Percentiles rank a stretch among this genome's conserved stretches.
Evolutionary conservation across 2,888 invertebrate species (phyloP).

Genomic region (Platycheirus albimanus): DNA sequence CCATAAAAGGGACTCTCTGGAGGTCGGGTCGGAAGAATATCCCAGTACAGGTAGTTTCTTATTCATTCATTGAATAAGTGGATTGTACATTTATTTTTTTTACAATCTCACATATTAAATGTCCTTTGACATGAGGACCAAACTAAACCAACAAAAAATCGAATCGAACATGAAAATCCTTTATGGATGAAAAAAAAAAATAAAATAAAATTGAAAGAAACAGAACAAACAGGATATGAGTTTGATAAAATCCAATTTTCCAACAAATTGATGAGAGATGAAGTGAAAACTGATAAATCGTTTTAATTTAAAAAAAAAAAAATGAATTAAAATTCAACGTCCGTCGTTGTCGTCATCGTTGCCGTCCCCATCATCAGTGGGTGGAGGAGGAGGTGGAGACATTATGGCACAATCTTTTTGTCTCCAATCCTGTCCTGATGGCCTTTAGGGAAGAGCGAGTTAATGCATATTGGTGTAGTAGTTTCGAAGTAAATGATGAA

Average conservation of each 20-base stretch:
- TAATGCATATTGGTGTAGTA: no score
- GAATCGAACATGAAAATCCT: constrained; percentile 28
- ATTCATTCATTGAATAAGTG: not conserved
- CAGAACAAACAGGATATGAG: constrained; percentile 46
- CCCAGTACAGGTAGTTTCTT: no score
- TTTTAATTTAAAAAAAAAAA: constrained; percentile 70
- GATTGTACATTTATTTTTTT: constrained; percentile 15
- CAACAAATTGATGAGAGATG: constrained; percentile 71
- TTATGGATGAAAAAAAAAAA: constrained; percentile 31
- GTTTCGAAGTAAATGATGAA: constrained; percentile 41
- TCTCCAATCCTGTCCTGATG: no score
- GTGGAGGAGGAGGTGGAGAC: not conserved
- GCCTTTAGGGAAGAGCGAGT: no score
- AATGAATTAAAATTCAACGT: constrained; percentile 68
- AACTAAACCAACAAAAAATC: not conserved
- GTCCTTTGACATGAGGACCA: constrained; percentile 46
- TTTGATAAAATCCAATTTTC: constrained; percentile 72
- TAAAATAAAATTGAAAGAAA: no score
- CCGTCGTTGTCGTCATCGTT: not conserved
- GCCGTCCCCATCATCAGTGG: no score
- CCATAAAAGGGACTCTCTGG: not conserved
- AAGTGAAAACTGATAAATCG: constrained; percentile 72
- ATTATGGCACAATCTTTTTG: not conserved
- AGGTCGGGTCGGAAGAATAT: no score
- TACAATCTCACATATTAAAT: constrained; percentile 18